Base-by-base conservation (phyloP, 2,113 vertebrate species). In the Mustelus asterias region DNA sequence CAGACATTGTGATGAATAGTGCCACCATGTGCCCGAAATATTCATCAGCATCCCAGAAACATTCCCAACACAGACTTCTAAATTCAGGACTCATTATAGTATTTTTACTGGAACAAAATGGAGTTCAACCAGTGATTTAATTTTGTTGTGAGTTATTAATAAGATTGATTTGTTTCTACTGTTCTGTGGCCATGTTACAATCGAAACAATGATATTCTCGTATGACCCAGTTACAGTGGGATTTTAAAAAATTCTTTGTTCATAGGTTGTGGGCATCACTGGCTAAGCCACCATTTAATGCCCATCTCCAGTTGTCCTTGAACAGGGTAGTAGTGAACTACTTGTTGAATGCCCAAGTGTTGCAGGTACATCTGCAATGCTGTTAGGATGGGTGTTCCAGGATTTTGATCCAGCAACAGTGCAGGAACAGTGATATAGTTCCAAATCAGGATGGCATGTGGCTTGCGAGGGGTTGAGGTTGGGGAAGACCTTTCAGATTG, bases 161-260 rank as follows among this genome's bases (percentile, higher is more conserved):
- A 95, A 95, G 5, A 54, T 95, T 95, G 67, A 41, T 70, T 95
- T 95, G 94, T 95, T 70, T 95, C 24, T 54, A 33, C 1, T 95
- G 69, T 90, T 60, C 54, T 33, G 33, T 33, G 18, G 18, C 3
- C 63, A 41, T 65, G 60, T 93, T 37, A 5, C 89, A 37, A 65
- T 22, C 37, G 60, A 93, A n/a, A 33, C n/a, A 65, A 65, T 93
- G 60, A 67, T 65, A 93, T 37, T 29, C 18, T 3, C 37, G 33
- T 65, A 9, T 93, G 89, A 37, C 20, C 6, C 58, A n/a, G 29
- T 37, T 7, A 90, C 60, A 63, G 6, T 65, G 29, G 89, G 37
- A 65, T 92, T 92, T 92, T 63, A 0, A 63, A 63, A 63, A 63
- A 63, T 63, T 63, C 10, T 63, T 63, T 63, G 63, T 63, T 63